Evolutionary conservation across 2,797 vertebrate genomes (phyloP), one percentile per base, ranked within the genome.

Genomic region (Nannoperca australis): DNA sequence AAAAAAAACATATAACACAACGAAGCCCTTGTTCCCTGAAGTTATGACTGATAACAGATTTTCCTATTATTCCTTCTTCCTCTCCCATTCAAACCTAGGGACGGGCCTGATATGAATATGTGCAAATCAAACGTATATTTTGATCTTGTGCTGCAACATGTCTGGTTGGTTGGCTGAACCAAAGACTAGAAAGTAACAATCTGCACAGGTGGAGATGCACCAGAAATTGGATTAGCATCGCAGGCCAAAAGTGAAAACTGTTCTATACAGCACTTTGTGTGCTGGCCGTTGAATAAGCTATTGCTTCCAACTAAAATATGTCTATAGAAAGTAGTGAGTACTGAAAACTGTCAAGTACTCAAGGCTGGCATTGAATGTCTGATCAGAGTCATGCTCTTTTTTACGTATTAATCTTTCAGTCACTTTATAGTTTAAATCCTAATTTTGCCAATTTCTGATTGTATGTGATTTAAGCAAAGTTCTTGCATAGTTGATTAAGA

Each of bases 11-110:
- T 81, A 49, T 36, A 72, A 79, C 76, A 92, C 89, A 93, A 87
- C 89, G 76, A 84, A 79, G 70, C 56, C 60, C 77, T 89, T 93
- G 87, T 92, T 90, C 70, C 30, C 82, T 82, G 15, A 67, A 84
- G 76, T 80, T 79, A 76, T 84, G 85, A 86, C 82, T 78, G 86
- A 88, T 87, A 69, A 85, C 81, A 78, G 18, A 78, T 89, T 81
- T 86, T 54, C 70, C 71, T 34, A 81, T 79, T 80, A 76, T 77
- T 76, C 27, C 54, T 53, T 72, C 49, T 74, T 77, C 79, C 62
- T 76, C 70, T 66, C 49, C 27, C 59, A 70, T 47, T 50, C 65
- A 34, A 67, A 36, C 60, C 20, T 17, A 54, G 14, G 40, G 62
- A 76, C 50, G 22, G 15, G 17, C 14, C 38, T 54, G 54, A 72